phyloP scores from a whole-genome alignment of 2,797 vertebrate species.

The Acestrorhynchus altus region DNA sequence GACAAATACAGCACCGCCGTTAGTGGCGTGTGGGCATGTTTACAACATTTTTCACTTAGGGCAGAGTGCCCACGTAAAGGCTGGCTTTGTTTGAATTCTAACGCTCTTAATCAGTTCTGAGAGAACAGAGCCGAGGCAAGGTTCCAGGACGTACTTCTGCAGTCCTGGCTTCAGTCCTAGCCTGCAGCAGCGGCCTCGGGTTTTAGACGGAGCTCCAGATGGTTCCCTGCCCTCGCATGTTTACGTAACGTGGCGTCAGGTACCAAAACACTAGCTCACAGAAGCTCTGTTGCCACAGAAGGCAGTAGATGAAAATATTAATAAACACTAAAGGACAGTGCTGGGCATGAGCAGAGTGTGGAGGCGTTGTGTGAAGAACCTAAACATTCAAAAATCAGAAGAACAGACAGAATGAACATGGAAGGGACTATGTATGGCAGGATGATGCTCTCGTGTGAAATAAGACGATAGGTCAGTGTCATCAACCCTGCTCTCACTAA shows the following conservation, averaged over 20 bases:
- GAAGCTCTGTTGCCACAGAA: background rate
- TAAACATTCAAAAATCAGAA: background rate
- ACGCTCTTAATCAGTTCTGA: background rate
- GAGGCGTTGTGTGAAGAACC: background rate
- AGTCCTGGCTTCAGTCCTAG: background rate
- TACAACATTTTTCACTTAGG: too few species aligned
- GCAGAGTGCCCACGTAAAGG: too few species aligned
- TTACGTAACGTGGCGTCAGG: constrained; percentile 16
- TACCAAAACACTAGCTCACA: constrained; percentile 28
- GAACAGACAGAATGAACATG: background rate
- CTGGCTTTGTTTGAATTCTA: background rate
- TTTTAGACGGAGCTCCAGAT: constrained; percentile 25
- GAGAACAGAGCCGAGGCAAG: background rate
- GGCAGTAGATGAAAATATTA: background rate
- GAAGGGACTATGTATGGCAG: background rate
- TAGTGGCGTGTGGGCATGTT: too few species aligned
- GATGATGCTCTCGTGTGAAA: background rate
- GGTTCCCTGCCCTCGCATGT: background rate
- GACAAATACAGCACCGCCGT: too few species aligned
- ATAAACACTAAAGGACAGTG: background rate
- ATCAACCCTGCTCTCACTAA: background rate
- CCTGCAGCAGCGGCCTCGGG: background rate
- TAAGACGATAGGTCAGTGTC: background rate
- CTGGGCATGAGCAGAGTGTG: background rate
- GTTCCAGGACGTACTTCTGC: background rate